Evolutionary conservation across 2,113 vertebrate species (phyloP).

Genomic region (Colossoma macropomum): DNA sequence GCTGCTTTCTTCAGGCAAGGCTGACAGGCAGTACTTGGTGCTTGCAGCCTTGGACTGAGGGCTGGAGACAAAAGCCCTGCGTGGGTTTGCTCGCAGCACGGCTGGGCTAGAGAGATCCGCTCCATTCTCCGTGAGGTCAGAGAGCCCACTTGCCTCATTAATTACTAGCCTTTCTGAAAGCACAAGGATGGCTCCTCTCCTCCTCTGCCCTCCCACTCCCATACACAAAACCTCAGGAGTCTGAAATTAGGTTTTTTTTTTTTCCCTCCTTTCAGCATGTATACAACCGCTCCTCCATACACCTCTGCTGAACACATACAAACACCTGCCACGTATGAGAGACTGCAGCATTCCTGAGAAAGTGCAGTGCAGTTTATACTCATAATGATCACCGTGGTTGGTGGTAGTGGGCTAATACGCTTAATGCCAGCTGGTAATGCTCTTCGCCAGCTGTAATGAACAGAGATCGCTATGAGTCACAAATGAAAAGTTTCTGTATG

Average conservation of each 20-base stretch:
- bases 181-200: slow-evolving; percentile 49
- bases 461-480: not conserved
- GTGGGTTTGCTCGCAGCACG: slow-evolving; percentile 40
- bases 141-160: slow-evolving; percentile 60
- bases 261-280: not conserved
- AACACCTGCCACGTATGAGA: not conserved
- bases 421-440: slow-evolving; percentile 7
- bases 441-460: slow-evolving; percentile 4
- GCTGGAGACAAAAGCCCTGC: slow-evolving; percentile 42
- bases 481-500: not conserved
- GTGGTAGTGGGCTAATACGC: not conserved
- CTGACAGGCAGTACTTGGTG: slow-evolving; percentile 32
- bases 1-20: slow-evolving; percentile 4
- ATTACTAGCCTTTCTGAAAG: slow-evolving; percentile 64
- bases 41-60: slow-evolving; percentile 45
- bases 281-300: not conserved
- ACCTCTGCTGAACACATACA: not conserved
- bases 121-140: slow-evolving; percentile 54
- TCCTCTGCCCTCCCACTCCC: slow-evolving; percentile 2
- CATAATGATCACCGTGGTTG: not conserved
- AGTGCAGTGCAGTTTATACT: not conserved
- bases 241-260: not conserved
- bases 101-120: slow-evolving; percentile 41
- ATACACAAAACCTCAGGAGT: not conserved
- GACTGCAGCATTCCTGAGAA: not conserved